Percentiles rank a stretch among this genome's conserved stretches.
phyloP scores from a whole-genome alignment of 2,888 invertebrate species.

The Allolobophora icterica region DNA sequence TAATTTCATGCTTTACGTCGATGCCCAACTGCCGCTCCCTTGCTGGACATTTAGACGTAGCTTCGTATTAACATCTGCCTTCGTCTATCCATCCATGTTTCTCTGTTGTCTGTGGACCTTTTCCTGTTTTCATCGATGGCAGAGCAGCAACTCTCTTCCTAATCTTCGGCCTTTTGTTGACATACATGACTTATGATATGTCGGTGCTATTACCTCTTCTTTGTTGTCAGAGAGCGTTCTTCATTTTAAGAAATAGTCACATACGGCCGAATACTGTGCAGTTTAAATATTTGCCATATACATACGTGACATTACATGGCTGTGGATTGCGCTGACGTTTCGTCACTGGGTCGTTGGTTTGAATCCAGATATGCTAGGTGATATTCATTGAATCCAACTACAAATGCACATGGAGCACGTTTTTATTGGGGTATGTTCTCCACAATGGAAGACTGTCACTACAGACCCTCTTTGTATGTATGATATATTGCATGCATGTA shows the following conservation, averaged over 20 bases:
- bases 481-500: too few species aligned
- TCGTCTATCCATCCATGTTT: neutral
- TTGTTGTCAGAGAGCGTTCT: neutral
- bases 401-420: too few species aligned
- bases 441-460: neutral
- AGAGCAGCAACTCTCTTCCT: neutral
- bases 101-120: neutral
- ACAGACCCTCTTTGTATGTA: neutral
- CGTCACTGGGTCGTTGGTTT: neutral
- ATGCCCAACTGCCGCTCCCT: neutral
- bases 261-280: neutral
- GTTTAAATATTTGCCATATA: neutral
- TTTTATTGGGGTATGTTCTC: neutral
- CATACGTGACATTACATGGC: neutral
- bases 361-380: neutral
- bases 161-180: neutral
- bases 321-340: neutral
- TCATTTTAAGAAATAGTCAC: neutral
- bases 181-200: slow-evolving; percentile 17
- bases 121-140: neutral
- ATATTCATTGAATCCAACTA: neutral
- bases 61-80: neutral
- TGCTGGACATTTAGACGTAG: neutral
- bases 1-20: neutral
- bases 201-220: neutral